Conservation (phyloP, 1,140 invertebrate species). For the Protaetia brevitarsis region DNA sequence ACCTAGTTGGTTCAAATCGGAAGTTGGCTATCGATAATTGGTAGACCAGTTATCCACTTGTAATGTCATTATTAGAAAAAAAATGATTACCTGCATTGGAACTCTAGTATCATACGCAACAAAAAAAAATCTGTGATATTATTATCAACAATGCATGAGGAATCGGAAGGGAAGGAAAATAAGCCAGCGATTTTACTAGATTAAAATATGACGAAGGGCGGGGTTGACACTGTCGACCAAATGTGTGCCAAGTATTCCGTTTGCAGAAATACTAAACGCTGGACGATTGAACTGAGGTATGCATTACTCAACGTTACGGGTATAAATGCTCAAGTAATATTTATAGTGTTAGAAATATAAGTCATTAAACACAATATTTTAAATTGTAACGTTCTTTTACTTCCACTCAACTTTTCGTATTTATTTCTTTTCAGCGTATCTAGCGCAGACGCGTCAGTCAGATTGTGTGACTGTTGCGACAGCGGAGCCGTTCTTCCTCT, state of each 20-base stretch:
- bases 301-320: constrained; percentile 53
- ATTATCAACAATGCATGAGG: constrained; percentile 41
- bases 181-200: constrained; percentile 46
- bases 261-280: constrained; percentile 51
- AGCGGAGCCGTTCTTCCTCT: too few species aligned
- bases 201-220: constrained; percentile 49
- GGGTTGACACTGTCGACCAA: constrained; percentile 47
- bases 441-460: too few species aligned
- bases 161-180: constrained; percentile 27
- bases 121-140: constrained; percentile 41
- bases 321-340: constrained; percentile 52
- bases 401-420: too few species aligned
- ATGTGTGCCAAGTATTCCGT: constrained; percentile 37
- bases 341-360: too few species aligned
- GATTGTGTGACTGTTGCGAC: too few species aligned
- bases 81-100: constrained; percentile 38
- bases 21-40: constrained; percentile 35
- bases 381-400: too few species aligned
- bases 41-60: constrained; percentile 37
- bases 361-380: too few species aligned
- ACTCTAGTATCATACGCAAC: constrained; percentile 39
- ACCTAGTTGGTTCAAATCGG: constrained; percentile 31
- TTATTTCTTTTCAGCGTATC: too few species aligned
- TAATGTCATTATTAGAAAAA: constrained; percentile 34
- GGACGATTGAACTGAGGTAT: constrained; percentile 54